Evolutionary conservation across 2,888 invertebrate genomes (phyloP), one percentile per base, ranked within the genome.

Genomic region (Dichetophora obliterata): DNA sequence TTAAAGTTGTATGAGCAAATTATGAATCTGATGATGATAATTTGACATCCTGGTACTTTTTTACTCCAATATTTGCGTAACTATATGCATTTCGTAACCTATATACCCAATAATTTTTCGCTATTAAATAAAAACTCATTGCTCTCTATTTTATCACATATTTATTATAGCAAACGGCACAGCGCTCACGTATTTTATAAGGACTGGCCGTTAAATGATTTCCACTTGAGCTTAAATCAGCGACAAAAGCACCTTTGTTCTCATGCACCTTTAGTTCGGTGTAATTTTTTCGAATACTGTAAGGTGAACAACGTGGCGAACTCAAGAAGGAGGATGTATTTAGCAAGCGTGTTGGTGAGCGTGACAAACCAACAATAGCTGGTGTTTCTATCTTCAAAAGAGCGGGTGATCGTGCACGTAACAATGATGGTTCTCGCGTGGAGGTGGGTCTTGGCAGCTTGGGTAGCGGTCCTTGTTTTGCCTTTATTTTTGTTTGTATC

Each of bases 111-210:
- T 54, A 19, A 1, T 54, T 19, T 54, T 14, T 27, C 31, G n/a
- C 6, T 11, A 24, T n/a, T n/a, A 50, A 54, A 70, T 27, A 31
- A 54, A 52, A 54, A 70, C 16, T 3, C 48, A 19, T 9, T 37
- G 59, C 19, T 22, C 34, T 61, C 75, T 82, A 84, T 73, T 85
- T 82, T 80, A 83, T 82, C 69, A 81, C 80, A 83, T 84, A 85
- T 83, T 85, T 87, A 78, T 84, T 85, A 57, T 79, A 84, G 75
- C 86, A 86, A 61, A 87, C 85, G 73, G 84, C 83, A 78, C 87
- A 88, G 43, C 85, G 85, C 63, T 84, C 86, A 72, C 84, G 82
- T 2, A 80, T 78, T 59, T 81, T 83, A 63, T 81, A 79, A 1
- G 82, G 82, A 61, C 82, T 82, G 6, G 74, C 2, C 59, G 59